Base-by-base conservation (phyloP, 2,113 vertebrate species). In the Osmerus mordax region DNA sequence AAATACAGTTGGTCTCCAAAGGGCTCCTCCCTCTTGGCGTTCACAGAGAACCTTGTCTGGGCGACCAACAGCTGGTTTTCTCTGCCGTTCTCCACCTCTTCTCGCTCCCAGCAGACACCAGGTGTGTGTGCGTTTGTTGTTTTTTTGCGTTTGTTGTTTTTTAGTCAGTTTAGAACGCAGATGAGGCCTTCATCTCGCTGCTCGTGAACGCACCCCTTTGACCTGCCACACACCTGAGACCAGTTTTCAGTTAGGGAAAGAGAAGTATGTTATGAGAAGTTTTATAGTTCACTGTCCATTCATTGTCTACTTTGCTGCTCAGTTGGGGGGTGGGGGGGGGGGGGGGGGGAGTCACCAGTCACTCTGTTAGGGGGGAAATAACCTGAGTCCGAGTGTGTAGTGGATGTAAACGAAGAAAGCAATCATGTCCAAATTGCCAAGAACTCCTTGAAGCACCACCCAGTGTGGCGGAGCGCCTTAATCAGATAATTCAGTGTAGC, bases 401-500 rank as follows among this genome's bases (percentile, higher is more conserved):
- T 23, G 62, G 52, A 67, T 69, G 73, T 67, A 78, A 87, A 80
- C 76, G 82, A 71, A 77, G 61, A 61, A 65, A 47, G 72, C 73
- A 61, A 77, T 83, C 73, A 68, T 69, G 64, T 74, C 69, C 73
- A 75, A 69, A 72, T 60, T 75, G 74, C 66, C 67, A 28, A 65
- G 67, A 23, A 63, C 58, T 65, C 60, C 36, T 67, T 70, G 69
- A 65, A 58, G 28, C 61, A 18, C n/a, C 67, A 53, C 23, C 12
- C 51, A 25, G 59, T 70, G 51, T 28, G 70, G 61, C 69, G 64
- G 64, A 65, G 72, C 65, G 70, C 72, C 23, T 51, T 78, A 79
- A 83, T 83, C 71, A 81, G 67, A 81, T 85, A 76, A 77, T 72
- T 32, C 69, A 69, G 67, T 56, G 67, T 47, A 69, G 65, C 63